Base-by-base conservation (phyloP, 2,888 invertebrate genomes). In the Apoda limacodes region DNA sequence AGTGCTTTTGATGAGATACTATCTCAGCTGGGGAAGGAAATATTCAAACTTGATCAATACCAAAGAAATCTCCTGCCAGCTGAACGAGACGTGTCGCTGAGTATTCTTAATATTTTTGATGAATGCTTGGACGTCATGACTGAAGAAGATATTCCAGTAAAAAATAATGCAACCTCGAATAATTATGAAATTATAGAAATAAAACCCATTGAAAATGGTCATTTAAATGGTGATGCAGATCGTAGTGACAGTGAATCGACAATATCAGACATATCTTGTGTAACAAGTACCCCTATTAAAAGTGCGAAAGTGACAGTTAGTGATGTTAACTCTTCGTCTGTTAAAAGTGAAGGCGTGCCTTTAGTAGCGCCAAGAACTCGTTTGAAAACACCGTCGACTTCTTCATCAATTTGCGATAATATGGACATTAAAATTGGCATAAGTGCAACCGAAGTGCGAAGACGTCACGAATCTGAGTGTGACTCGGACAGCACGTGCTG, bases 1-100 rank as follows among this genome's bases (percentile, higher is more conserved):
- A 60, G 60, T 37, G 75, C 78, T 13, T 82, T 82, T 48, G 80
- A 82, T 43, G 75, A 74, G 36, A 82, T 82, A 39, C 63, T 82
- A 20, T 75, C 78, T 5, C 68, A 72, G 34, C 62, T 82, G 20
- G 82, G 81, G 15, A 69, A 69, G 33, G 82, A 82, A 43, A 81
- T 82, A 37, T 81, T 55, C 55, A 69, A 78, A 35, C 57, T 82
- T 17, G 80, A 82, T 36, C 65, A 76, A 40, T 81, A 75, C 45
- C 78, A 78, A 28, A 60, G 62, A 28, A 57, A 63, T 37, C 56
- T 80, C 19, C 48, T 43, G 12, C 69, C 74, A 2, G 42, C 45
- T 5, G 63, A 66, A 17, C 52, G 61, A 31, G 65, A 67, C 40
- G 60, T 78, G 9, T 72, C 76, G 2, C 51, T 66, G 13, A 76